phyloP scores from a whole-genome alignment of 2,113 vertebrate species.

The Henicopernis longicauda region DNA sequence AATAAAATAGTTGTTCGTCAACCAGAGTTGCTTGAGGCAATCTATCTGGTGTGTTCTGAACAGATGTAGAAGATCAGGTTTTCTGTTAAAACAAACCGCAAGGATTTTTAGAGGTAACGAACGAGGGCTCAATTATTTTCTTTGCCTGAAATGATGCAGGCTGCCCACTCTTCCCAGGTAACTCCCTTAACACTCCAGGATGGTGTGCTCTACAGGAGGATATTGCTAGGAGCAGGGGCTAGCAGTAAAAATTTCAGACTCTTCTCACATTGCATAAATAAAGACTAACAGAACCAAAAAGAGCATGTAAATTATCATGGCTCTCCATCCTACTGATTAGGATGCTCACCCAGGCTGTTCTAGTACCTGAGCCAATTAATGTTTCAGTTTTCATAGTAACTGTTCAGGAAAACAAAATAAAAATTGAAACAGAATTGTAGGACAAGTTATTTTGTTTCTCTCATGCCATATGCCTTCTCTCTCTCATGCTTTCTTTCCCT shows the following conservation, averaged over 20 bases:
- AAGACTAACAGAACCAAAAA: neutral
- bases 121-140: neutral
- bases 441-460: neutral
- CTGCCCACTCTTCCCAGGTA: neutral
- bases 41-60: neutral
- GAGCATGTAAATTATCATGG: neutral
- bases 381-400: neutral
- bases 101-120: neutral
- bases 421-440: neutral
- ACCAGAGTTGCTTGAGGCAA: neutral
- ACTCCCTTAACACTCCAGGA: neutral
- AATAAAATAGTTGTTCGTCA: neutral
- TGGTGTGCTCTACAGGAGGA: neutral
- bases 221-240: neutral
- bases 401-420: neutral
- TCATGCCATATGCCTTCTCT: neutral
- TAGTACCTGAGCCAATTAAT: neutral
- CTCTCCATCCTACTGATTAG: neutral
- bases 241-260: neutral
- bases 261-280: neutral
- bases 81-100: neutral
- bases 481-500: neutral
- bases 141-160: neutral
- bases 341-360: neutral
- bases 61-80: constrained; percentile 9